phyloP scores from a whole-genome alignment of 2,113 vertebrate species.

The Eudyptes chrysolophus region DNA sequence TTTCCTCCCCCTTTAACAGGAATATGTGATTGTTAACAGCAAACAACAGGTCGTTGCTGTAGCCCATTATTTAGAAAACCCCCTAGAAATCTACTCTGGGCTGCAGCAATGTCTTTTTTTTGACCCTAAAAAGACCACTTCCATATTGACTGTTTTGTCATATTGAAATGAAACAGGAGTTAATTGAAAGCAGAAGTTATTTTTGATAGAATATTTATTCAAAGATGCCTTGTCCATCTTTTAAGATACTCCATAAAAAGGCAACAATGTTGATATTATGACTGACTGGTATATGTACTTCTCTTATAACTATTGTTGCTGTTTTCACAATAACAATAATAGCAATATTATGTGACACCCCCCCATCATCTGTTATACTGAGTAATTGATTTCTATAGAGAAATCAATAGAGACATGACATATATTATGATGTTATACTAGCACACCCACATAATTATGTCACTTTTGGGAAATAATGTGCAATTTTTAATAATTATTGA shows the following conservation, averaged over 20 bases:
- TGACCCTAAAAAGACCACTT: neutral
- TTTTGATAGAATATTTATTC: neutral
- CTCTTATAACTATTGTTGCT: neutral
- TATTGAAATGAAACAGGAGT: neutral
- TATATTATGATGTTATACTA: neutral
- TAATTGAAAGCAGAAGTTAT: neutral
- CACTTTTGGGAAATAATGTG: neutral
- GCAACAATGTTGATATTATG: neutral
- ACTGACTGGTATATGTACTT: neutral
- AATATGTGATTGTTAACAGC: neutral
- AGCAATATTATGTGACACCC: neutral
- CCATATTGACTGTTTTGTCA: neutral
- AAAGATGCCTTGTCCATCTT: neutral
- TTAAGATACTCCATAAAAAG: neutral
- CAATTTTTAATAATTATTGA: neutral
- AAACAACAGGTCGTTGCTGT: neutral
- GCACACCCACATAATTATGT: neutral
- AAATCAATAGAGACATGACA: neutral
- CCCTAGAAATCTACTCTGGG: neutral
- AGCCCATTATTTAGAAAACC: neutral
- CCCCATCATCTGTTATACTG: neutral
- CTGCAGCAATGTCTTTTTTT: neutral
- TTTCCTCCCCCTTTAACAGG: neutral
- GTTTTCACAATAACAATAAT: neutral
- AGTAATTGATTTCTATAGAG: neutral